phyloP scores from a whole-genome alignment of 2,888 invertebrate species.

The Germaria angustata region DNA sequence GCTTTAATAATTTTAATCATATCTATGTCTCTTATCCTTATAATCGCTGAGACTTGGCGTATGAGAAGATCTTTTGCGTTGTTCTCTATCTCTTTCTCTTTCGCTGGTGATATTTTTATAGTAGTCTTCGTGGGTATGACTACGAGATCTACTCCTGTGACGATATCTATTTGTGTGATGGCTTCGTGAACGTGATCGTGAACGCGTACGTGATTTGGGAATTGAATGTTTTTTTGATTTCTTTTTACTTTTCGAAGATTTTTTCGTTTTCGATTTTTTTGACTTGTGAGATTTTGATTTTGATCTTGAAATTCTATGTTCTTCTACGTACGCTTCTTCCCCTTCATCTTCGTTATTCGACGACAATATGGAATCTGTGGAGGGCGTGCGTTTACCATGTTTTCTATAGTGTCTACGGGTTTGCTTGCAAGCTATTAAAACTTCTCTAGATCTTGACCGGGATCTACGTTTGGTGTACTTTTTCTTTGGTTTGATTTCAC shows the following conservation, averaged over 20 bases:
- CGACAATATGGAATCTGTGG: slow-evolving; percentile 37
- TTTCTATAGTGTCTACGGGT: slow-evolving; percentile 50
- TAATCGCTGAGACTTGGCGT: slow-evolving; percentile 29
- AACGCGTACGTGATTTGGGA: slow-evolving; percentile 44
- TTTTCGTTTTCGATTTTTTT: slow-evolving; percentile 66
- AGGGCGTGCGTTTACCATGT: slow-evolving; percentile 45
- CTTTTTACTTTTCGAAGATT: slow-evolving; percentile 73
- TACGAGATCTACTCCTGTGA: slow-evolving; percentile 40
- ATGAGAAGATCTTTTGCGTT: slow-evolving; percentile 55
- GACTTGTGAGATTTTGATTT: slow-evolving; percentile 61
- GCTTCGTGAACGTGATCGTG: slow-evolving; percentile 55
- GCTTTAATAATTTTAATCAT: slow-evolving; percentile 22
- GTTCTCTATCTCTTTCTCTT: slow-evolving; percentile 37
- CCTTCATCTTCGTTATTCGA: slow-evolving; percentile 20
- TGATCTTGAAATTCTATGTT: slow-evolving; percentile 12
- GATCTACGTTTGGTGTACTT: slow-evolving; percentile 30
- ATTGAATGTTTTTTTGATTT: slow-evolving; percentile 71
- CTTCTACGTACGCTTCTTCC: background rate
- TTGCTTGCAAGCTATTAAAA: background rate
- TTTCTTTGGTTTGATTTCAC: slow-evolving; percentile 26
- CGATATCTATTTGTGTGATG: slow-evolving; percentile 36
- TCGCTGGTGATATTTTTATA: background rate
- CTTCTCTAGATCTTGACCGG: slow-evolving; percentile 36
- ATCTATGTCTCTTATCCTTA: slow-evolving; percentile 51
- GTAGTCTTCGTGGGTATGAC: slow-evolving; percentile 26